phyloP scores from a whole-genome alignment of 1,140 invertebrate genomes.

The Tribolium madens region DNA sequence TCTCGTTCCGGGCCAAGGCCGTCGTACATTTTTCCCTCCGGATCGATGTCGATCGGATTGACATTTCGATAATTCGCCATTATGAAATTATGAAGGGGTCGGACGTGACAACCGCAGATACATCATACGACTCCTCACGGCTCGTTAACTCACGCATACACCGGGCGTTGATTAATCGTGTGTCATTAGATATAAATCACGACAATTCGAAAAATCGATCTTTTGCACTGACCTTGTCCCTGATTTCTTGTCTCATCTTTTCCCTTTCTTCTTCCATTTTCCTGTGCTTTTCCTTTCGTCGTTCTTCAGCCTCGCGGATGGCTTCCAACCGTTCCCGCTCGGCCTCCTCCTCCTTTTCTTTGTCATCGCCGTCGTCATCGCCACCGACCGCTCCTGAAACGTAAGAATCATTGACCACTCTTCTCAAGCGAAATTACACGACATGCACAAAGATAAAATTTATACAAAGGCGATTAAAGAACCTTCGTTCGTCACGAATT shows the following conservation, averaged over 20 bases:
- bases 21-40: neutral
- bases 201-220: neutral
- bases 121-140: conserved; percentile 3
- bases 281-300: conserved; percentile 95
- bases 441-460: neutral
- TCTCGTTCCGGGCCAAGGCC: conserved; percentile 2
- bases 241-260: conserved; percentile 97
- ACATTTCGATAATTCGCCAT: conserved; percentile 17
- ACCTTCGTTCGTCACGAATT: neutral
- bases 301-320: conserved; percentile 92
- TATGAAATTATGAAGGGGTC: conserved; percentile 15
- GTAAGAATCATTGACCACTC: neutral
- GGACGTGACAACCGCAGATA: conserved; percentile 15
- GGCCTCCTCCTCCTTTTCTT: conserved; percentile 95
- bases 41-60: conserved; percentile 8
- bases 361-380: conserved; percentile 89
- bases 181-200: neutral
- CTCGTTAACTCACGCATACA: neutral
- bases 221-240: conserved; percentile 86
- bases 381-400: conserved; percentile 88
- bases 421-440: neutral
- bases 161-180: neutral
- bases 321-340: conserved; percentile 94
- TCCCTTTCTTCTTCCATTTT: conserved; percentile 99
- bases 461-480: no score